These are phyloP conservation scores for Avahi laniger DNA, from an alignment of 2,797 vertebrate species.

Conservation along the genomic window DNA sequence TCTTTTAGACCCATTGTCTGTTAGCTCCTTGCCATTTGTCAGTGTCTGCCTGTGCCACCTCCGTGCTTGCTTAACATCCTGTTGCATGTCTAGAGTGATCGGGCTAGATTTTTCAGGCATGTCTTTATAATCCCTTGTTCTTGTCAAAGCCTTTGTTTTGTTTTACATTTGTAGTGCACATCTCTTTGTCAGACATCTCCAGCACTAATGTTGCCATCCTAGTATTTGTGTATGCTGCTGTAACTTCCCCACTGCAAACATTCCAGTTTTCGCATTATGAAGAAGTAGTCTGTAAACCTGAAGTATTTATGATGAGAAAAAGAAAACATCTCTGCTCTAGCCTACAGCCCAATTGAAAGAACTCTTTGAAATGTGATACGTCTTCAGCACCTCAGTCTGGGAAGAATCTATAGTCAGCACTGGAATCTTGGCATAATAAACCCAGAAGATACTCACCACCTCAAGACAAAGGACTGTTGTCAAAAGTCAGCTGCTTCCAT, in stretches of 20 bases:
- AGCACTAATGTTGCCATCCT: constrained; percentile 84
- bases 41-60: constrained; percentile 89
- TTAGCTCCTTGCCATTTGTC: constrained; percentile 82
- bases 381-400: constrained; percentile 82
- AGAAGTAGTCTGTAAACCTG: constrained; percentile 79
- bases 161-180: constrained; percentile 82
- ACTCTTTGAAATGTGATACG: constrained; percentile 80
- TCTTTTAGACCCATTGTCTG: constrained; percentile 54
- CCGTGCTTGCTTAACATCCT: constrained; percentile 89
- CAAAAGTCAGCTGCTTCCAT: constrained; percentile 87
- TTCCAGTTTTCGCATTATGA: constrained; percentile 84
- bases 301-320: constrained; percentile 83
- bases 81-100: constrained; percentile 88
- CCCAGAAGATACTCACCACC: constrained; percentile 83
- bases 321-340: constrained; percentile 84
- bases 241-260: constrained; percentile 85
- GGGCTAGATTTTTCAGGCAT: constrained; percentile 80
- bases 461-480: constrained; percentile 84
- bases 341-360: constrained; percentile 80
- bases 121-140: constrained; percentile 82
- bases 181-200: constrained; percentile 80
- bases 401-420: constrained; percentile 82
- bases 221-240: constrained; percentile 84
- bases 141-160: constrained; percentile 81
- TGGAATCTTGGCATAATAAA: constrained; percentile 83